Evolutionary conservation across 92 coral and sea anemone species (phyloP), one percentile per base, ranked within the genome.

Genomic region (Epizoanthus fatuus): DNA sequence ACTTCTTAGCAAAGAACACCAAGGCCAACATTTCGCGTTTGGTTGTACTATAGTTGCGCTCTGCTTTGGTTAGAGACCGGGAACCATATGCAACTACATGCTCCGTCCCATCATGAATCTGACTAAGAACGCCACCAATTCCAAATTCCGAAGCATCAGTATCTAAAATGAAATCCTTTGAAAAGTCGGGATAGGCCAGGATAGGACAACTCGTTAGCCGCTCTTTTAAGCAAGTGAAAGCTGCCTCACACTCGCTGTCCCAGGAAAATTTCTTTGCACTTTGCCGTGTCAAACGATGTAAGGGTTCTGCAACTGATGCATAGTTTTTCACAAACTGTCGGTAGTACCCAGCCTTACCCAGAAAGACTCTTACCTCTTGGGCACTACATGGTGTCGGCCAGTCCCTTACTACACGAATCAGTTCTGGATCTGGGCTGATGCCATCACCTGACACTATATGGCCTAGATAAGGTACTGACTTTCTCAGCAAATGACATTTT

Each of bases 301-400:
- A 37, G 0, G 81, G 81, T 7, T 38, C 17, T n/a, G 81, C 81
- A 13, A 75, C 4, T 38, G 58, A 39, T 52, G 85, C 63, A 71
- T 63, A 64, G 74, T n/a, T n/a, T n/a, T 47, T 32, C 11, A 80
- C 44, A 59, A 80, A 80, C 74, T 80, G 75, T 49, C 75, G 7
- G 38, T 65, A 64, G 56, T 80, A 65, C 42, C 85, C 85, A 63
- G 63, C 42, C 49, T 71, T 63, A 16, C 85, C 85, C 56, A 80
- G 53, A 19, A 80, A 63, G 7, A 49, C 39, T 29, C 63, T 25
- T 14, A 63, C 62, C 4, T 15, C 57, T 5, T 22, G 14, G 11
- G 39, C 60, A 25, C 57, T 71, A 63, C 13, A 3, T 17, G 85
- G 85, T 44, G 29, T 12, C 11, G 85, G 85, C 63, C 52, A 80